phyloP scores from a whole-genome alignment of 2,797 vertebrate species.

The Acestrorhynchus altus region DNA sequence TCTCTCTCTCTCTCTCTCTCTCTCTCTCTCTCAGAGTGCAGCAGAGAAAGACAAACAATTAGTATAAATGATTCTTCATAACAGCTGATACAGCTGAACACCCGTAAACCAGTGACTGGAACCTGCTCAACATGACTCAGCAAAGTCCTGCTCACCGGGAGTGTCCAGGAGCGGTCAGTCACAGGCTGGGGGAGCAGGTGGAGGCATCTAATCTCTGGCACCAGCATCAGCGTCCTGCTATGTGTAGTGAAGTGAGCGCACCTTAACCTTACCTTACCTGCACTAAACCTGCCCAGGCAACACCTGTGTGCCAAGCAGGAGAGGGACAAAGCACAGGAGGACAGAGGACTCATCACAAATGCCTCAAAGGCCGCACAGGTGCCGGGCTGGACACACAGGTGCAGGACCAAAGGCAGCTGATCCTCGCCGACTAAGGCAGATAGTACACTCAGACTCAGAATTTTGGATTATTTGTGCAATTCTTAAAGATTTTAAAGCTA shows the following conservation, averaged over 20 bases:
- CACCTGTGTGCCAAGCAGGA: conserved; percentile 20
- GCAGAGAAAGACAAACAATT: no score
- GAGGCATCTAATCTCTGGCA: conserved; percentile 32
- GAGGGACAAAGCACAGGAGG: conserved; percentile 24
- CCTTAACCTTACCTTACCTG: conserved; percentile 23
- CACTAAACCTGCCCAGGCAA: conserved; percentile 34
- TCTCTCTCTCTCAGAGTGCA: no score
- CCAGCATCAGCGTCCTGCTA: conserved; percentile 30
- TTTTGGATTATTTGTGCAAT: no score
- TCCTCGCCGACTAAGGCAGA: no score
- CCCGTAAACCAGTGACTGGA: conserved; percentile 38
- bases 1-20: neutral
- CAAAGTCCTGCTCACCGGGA: neutral
- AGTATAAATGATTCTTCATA: neutral
- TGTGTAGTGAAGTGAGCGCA: neutral
- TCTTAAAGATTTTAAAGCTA: no score
- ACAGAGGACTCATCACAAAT: conserved; percentile 30
- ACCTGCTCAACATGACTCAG: conserved; percentile 42
- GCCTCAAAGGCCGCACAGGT: conserved; percentile 23
- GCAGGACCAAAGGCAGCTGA: neutral
- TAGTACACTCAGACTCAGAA: no score
- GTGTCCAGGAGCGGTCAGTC: conserved; percentile 24
- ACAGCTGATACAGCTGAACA: neutral
- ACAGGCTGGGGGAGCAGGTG: conserved; percentile 25
- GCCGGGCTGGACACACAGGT: conserved; percentile 16